phyloP scores from a whole-genome alignment of 2,797 vertebrate species.

The Toxotes lorentzi region DNA sequence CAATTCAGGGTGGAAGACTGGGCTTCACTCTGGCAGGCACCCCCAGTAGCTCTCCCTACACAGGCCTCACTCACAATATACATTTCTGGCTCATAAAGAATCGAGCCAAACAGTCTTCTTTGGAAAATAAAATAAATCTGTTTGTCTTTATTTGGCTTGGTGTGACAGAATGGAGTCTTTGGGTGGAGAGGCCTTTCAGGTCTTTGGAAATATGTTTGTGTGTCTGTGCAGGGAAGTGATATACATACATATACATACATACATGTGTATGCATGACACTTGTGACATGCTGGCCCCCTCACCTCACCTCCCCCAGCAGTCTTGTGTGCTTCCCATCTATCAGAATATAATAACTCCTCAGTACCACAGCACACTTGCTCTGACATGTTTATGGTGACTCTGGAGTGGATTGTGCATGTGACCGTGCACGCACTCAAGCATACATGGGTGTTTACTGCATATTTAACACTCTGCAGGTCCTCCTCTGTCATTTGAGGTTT shows the following conservation, averaged over 20 bases:
- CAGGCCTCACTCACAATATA: conserved; percentile 70
- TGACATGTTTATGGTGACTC: conserved; percentile 49
- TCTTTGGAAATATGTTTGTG: conserved; percentile 14
- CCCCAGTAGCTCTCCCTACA: conserved; percentile 47
- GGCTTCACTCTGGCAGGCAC: conserved; percentile 60
- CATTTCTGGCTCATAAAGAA: conserved; percentile 74
- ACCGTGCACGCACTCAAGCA: conserved; percentile 13
- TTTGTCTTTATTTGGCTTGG: conserved; percentile 66
- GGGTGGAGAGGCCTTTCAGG: conserved; percentile 33
- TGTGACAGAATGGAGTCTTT: conserved; percentile 54
- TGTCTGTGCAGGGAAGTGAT: not conserved
- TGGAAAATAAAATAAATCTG: conserved; percentile 63
- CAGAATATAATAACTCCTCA: conserved; percentile 57
- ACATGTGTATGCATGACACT: not conserved
- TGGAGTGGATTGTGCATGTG: conserved; percentile 18
- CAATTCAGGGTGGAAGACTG: conserved; percentile 52
- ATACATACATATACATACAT: not conserved
- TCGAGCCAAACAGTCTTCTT: conserved; percentile 62
- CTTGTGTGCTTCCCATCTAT: conserved; percentile 42
- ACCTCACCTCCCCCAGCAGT: not conserved
- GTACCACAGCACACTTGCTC: conserved; percentile 36
- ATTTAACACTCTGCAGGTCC: conserved; percentile 64
- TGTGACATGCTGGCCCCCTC: conserved; percentile 17
- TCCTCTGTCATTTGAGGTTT: conserved; percentile 61
- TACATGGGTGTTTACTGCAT: conserved; percentile 49